phyloP scores from a whole-genome alignment of 2,888 invertebrate species.

The Chrysolina oricalcia region DNA sequence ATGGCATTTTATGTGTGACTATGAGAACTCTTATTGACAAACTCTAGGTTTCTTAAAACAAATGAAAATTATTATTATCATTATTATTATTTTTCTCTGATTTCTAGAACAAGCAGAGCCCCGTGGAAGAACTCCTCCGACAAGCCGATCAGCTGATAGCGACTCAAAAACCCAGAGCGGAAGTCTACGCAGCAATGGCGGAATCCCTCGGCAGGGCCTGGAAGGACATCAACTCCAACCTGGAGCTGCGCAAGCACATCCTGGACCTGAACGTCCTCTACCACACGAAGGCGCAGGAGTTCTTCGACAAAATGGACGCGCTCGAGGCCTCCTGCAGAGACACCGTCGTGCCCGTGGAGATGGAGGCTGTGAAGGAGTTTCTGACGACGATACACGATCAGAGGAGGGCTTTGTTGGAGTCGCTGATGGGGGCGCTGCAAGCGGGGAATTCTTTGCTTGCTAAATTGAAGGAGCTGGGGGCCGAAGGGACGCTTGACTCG shows the following conservation, averaged over 20 bases:
- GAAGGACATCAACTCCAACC: constrained; percentile 86
- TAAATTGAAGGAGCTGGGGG: constrained; percentile 82
- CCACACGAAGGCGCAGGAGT: constrained; percentile 82
- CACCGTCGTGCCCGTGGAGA: constrained; percentile 80
- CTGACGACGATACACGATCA: constrained; percentile 82
- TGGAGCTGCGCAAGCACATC: constrained; percentile 84
- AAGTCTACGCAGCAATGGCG: constrained; percentile 92
- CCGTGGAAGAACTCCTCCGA: constrained; percentile 88
- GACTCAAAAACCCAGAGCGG: constrained; percentile 82
- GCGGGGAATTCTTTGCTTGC: constrained; percentile 85
- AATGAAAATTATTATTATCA: too few relatives aligned
- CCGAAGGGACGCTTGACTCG: constrained; percentile 84
- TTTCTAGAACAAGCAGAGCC: constrained; percentile 87
- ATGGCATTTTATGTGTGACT: too few relatives aligned
- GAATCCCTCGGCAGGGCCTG: constrained; percentile 84
- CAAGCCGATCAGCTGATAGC: constrained; percentile 90
- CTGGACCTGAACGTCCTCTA: constrained; percentile 86
- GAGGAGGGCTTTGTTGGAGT: constrained; percentile 82
- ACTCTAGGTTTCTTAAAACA: too few relatives aligned
- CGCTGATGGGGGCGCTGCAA: constrained; percentile 86
- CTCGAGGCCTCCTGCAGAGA: constrained; percentile 82
- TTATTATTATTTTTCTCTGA: too few relatives aligned
- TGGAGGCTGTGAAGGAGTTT: constrained; percentile 81
- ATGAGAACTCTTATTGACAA: too few relatives aligned
- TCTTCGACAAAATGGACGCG: constrained; percentile 79